phyloP scores from a whole-genome alignment of 2,888 invertebrate species.

The Branchipolynoe longqiensis region DNA sequence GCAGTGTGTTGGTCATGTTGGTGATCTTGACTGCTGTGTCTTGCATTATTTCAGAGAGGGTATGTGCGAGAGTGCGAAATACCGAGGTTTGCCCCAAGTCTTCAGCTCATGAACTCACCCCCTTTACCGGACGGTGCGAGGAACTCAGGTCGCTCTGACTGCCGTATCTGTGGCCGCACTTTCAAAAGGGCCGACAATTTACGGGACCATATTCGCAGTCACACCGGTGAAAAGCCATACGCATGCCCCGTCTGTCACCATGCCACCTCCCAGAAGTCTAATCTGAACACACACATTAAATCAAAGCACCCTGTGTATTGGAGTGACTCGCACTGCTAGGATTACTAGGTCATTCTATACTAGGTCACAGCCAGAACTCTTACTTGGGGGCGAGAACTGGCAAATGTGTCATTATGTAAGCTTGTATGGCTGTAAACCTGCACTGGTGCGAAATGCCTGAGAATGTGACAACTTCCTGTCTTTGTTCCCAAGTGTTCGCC shows the following conservation, averaged over 20 bases:
- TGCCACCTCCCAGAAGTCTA: background rate
- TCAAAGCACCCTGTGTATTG: too few relatives aligned
- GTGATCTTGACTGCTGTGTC: background rate
- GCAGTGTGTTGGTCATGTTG: background rate
- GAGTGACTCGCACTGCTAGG: too few relatives aligned
- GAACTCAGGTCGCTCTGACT: background rate
- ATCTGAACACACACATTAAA: too few relatives aligned
- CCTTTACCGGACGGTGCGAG: background rate
- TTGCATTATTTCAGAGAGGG: background rate
- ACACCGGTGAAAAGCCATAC: constrained; percentile 28
- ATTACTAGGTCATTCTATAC: too few relatives aligned
- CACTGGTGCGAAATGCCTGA: too few relatives aligned
- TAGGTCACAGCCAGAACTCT: too few relatives aligned
- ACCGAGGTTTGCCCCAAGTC: background rate
- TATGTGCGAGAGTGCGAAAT: background rate
- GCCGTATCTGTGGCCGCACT: background rate
- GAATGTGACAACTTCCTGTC: too few relatives aligned
- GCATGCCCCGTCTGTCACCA: background rate
- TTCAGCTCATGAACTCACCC: too few relatives aligned
- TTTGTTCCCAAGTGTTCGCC: too few relatives aligned
- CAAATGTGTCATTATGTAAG: too few relatives aligned
- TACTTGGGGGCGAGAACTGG: too few relatives aligned
- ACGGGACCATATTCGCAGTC: background rate
- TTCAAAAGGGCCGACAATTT: background rate
- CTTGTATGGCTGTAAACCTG: too few relatives aligned